phyloP scores from a whole-genome alignment of 2,113 vertebrate species.

The Takifugu bimaculatus region DNA sequence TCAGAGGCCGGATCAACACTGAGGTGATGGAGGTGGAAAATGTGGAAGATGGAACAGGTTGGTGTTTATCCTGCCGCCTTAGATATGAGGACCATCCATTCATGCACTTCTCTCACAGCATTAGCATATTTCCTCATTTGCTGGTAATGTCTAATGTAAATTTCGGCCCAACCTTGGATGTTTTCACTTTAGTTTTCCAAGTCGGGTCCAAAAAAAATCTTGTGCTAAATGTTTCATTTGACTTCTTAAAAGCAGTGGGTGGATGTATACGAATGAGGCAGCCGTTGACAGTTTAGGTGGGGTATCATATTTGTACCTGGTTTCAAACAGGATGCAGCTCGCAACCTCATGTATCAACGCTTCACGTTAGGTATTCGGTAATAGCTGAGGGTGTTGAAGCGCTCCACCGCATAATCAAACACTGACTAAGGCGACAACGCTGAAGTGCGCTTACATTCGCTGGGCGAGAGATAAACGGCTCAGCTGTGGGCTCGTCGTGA shows the following conservation, averaged over 20 bases:
- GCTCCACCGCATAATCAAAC: conserved; percentile 12
- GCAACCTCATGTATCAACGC: conserved; percentile 26
- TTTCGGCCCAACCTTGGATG: not conserved
- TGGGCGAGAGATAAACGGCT: not conserved
- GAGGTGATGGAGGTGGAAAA: conserved; percentile 99
- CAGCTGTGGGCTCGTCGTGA: conserved; percentile 2
- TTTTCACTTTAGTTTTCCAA: conserved; percentile 2
- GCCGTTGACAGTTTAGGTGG: conserved; percentile 66
- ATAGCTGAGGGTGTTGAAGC: conserved; percentile 9
- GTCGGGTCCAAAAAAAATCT: too few species aligned
- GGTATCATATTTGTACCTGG: conserved; percentile 25
- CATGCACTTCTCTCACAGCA: conserved; percentile 4
- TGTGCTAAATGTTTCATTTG: too few species aligned
- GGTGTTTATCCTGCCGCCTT: conserved; percentile 39
- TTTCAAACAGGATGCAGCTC: conserved; percentile 63
- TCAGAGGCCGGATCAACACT: conserved; percentile 96
- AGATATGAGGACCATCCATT: conserved; percentile 15
- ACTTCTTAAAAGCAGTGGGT: not conserved
- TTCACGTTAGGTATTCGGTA: conserved; percentile 23
- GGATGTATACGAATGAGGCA: conserved; percentile 35
- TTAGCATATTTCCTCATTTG: conserved; percentile 3
- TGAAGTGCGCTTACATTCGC: not conserved
- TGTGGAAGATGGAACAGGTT: conserved; percentile 98
- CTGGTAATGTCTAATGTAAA: conserved; percentile 1
- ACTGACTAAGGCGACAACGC: not conserved